These are phyloP conservation scores for Hexactinellida sp. DNA, from an alignment of 37 sponge, comb jelly and placozoan species.

Conservation along the genomic window DNA sequence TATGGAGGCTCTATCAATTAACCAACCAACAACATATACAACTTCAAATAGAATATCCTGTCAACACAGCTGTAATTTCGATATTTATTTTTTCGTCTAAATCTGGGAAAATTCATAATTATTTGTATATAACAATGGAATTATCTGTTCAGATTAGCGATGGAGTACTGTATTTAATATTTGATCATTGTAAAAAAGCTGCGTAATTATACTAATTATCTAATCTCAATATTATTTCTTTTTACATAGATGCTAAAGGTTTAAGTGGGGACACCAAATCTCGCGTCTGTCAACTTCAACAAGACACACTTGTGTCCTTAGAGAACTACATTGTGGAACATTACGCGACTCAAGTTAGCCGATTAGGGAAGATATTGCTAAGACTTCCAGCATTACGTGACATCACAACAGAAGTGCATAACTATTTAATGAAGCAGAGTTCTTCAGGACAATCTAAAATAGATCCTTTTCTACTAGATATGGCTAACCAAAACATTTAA, in stretches of 20 bases:
- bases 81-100: too few relatives aligned
- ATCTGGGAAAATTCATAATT: too few relatives aligned
- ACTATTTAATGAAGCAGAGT: neutral
- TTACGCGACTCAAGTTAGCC: neutral
- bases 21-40: too few relatives aligned
- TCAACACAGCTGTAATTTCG: too few relatives aligned
- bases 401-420: neutral
- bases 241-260: neutral
- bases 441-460: conserved; percentile 1
- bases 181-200: too few relatives aligned
- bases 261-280: neutral
- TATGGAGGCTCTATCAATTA: too few relatives aligned
- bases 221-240: too few relatives aligned
- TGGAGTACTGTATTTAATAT: too few relatives aligned
- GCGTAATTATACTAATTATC: too few relatives aligned
- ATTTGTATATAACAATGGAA: too few relatives aligned
- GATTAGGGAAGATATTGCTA: neutral
- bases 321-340: neutral
- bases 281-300: neutral
- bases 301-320: conserved; percentile 9
- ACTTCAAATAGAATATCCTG: too few relatives aligned
- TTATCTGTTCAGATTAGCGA: too few relatives aligned
- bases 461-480: conserved; percentile 3
- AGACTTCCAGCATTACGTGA: neutral
- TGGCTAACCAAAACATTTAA: neutral